Evolutionary conservation across 2,888 invertebrate species (phyloP).

Genomic region (Carabus problematicus): DNA sequence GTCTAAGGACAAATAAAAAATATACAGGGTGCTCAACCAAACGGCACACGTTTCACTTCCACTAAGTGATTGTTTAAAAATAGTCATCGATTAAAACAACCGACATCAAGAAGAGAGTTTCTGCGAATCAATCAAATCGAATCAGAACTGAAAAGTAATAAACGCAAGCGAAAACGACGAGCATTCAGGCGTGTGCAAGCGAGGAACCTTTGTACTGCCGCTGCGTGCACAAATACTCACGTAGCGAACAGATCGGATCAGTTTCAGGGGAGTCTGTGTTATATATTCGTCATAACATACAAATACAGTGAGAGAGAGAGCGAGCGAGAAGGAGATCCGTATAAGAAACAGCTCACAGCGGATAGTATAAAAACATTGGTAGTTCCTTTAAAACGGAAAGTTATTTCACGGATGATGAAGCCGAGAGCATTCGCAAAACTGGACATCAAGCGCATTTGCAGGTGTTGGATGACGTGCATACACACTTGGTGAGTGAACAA

Average conservation of each 20-base stretch:
- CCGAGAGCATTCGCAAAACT: constrained; percentile 5
- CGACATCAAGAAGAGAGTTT: constrained; percentile 5
- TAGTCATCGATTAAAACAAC: constrained; percentile 13
- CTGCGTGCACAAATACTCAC: not conserved
- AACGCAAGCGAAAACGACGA: constrained; percentile 11
- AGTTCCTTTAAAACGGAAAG: constrained; percentile 36
- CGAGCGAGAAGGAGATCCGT: not conserved
- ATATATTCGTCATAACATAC: constrained; percentile 15
- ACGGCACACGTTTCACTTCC: no score
- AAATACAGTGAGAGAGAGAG: not conserved
- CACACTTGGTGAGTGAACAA: not conserved
- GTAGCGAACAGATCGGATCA: not conserved
- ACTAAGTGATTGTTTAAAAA: constrained; percentile 13
- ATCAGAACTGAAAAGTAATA: constrained; percentile 25
- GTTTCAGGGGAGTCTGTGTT: not conserved
- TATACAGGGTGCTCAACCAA: no score
- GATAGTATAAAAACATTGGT: constrained; percentile 2
- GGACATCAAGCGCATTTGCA: constrained; percentile 3
- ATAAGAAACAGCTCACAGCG: constrained; percentile 9
- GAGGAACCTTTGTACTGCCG: not conserved
- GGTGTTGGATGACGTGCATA: not conserved
- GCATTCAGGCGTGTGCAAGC: not conserved
- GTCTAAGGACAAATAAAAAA: no score
- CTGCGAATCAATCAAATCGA: constrained; percentile 39
- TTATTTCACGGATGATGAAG: constrained; percentile 37